Conservation (phyloP, 2,888 invertebrate species). For the Chymomyza caudatula region DNA sequence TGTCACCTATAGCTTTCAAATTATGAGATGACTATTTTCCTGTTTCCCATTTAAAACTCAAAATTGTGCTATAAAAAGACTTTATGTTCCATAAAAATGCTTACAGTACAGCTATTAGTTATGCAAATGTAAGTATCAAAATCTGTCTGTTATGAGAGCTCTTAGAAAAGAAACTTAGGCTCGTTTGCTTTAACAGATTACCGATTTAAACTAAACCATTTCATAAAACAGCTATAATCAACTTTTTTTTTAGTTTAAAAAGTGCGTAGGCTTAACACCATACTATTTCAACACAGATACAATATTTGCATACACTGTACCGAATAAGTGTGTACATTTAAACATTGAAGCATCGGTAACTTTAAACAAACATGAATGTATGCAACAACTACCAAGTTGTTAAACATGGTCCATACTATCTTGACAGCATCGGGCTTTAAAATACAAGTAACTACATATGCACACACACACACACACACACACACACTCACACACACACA, state of each 20-base stretch:
- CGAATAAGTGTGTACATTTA: not conserved
- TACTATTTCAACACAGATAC: not conserved
- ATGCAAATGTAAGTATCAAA: too few relatives aligned
- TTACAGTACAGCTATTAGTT: too few relatives aligned
- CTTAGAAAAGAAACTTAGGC: too few relatives aligned
- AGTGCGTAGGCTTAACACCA: conserved; percentile 30
- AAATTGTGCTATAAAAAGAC: too few relatives aligned
- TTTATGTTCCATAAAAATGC: too few relatives aligned
- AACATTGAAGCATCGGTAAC: conserved; percentile 2
- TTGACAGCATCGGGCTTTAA: conserved; percentile 67
- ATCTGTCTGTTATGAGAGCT: too few relatives aligned
- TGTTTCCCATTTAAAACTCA: too few relatives aligned
- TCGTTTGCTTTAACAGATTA: too few relatives aligned
- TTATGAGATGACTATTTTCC: too few relatives aligned
- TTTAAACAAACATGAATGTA: conserved; percentile 25
- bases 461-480: conserved; percentile 49
- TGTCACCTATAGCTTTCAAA: too few relatives aligned
- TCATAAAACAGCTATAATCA: too few relatives aligned
- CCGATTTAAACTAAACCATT: too few relatives aligned
- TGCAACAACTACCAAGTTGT: conserved; percentile 45
- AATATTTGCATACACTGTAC: not conserved
- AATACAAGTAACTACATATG: conserved; percentile 47
- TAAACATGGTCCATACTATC: conserved; percentile 59
- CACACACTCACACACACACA: conserved; percentile 45
- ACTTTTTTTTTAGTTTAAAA: not conserved